Evolutionary conservation across 1,140 invertebrate species (phyloP).

Genomic region (Zeugodacus cucurbitae): DNA sequence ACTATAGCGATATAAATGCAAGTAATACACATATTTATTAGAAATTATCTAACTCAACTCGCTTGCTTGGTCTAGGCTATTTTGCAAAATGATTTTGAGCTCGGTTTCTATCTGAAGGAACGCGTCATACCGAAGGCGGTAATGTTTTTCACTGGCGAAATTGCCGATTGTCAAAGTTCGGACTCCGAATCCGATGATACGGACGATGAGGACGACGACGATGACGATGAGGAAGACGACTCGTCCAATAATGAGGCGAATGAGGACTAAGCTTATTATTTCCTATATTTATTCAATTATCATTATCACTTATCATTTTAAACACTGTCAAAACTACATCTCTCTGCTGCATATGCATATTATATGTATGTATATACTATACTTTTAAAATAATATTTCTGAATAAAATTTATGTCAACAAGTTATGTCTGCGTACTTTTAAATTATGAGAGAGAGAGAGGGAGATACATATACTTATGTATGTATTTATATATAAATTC

Average conservation of each 20-base stretch:
- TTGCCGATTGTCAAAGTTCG: constrained; percentile 69
- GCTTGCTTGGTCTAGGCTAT: constrained; percentile 49
- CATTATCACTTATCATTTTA: neutral
- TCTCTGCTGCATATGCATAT: neutral
- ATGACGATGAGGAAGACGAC: constrained; percentile 53
- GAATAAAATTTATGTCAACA: constrained; percentile 19
- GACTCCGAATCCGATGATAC: constrained; percentile 72
- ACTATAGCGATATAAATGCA: constrained; percentile 59
- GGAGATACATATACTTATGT: neutral
- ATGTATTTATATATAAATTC: neutral
- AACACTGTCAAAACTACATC: constrained; percentile 27
- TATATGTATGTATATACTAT: neutral
- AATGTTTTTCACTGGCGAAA: constrained; percentile 86
- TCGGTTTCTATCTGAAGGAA: constrained; percentile 90
- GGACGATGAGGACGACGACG: constrained; percentile 63
- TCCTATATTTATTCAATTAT: constrained; percentile 21
- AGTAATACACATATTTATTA: constrained; percentile 36
- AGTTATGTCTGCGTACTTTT: neutral
- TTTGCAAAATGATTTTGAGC: constrained; percentile 85
- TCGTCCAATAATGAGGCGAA: constrained; percentile 7
- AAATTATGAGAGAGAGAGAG: too few relatives aligned
- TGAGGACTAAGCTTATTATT: neutral
- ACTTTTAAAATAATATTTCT: neutral
- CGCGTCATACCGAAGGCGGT: constrained; percentile 87
- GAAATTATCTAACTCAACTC: neutral